Conservation (phyloP, 2,888 invertebrate species). For the Asteroscopus sphinx region DNA sequence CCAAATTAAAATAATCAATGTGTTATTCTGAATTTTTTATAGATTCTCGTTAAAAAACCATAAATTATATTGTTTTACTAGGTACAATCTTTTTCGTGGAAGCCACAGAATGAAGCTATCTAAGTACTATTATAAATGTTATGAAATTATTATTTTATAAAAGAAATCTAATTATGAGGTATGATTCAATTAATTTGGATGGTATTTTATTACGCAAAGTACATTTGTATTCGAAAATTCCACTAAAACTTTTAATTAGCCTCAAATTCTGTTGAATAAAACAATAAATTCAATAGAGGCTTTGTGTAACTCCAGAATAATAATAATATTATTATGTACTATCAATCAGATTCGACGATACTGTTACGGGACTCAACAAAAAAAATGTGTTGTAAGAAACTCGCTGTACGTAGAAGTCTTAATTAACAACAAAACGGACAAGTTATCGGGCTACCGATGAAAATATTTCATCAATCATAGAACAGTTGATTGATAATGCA, state of each 20-base stretch:
- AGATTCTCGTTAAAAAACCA: neutral
- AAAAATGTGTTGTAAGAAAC: slow-evolving; percentile 53
- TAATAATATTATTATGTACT: too few species aligned
- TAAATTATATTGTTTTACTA: neutral
- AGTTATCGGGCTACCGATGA: slow-evolving; percentile 88
- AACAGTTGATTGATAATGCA: slow-evolving; percentile 87
- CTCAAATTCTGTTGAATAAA: neutral
- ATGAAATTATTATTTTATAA: too few species aligned
- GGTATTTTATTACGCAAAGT: neutral
- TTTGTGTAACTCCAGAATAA: slow-evolving; percentile 24
- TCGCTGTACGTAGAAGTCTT: slow-evolving; percentile 78
- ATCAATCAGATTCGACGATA: slow-evolving; percentile 38
- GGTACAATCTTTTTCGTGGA: neutral
- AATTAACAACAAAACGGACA: slow-evolving; percentile 86
- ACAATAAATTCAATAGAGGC: neutral
- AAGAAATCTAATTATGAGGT: too few species aligned
- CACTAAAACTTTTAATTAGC: slow-evolving; percentile 16
- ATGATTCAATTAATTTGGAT: too few species aligned
- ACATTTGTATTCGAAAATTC: neutral
- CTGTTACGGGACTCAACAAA: slow-evolving; percentile 16
- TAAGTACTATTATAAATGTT: neutral
- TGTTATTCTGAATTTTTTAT: neutral
- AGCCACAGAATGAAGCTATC: neutral
- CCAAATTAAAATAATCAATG: too few species aligned
- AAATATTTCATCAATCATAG: slow-evolving; percentile 87